Percentiles rank a stretch among this genome's conserved stretches.
Conservation (phyloP, 2,888 invertebrate genomes). For the Herminia tarsipennalis region DNA sequence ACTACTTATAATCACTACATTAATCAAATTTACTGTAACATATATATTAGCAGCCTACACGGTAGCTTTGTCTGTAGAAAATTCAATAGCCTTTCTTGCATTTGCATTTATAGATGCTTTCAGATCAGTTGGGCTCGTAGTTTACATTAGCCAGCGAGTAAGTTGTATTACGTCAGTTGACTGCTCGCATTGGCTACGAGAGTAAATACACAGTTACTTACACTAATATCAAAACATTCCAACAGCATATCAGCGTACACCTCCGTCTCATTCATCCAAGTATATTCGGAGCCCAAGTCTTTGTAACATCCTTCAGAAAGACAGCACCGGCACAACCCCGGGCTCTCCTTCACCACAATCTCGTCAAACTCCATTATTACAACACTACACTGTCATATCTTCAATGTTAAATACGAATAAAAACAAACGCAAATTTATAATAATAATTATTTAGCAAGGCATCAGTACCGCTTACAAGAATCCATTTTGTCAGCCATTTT, state of each 20-base stretch:
- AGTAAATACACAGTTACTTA: slow-evolving; percentile 52
- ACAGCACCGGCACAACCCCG: slow-evolving; percentile 80
- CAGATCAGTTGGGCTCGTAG: no score
- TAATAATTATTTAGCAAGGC: slow-evolving; percentile 5
- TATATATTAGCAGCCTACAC: no score
- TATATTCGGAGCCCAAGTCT: slow-evolving; percentile 72
- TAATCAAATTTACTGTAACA: no score
- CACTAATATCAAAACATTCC: slow-evolving; percentile 80
- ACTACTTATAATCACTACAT: no score
- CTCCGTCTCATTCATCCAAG: slow-evolving; percentile 79
- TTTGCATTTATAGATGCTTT: no score
- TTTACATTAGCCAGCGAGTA: no score
- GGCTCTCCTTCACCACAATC: slow-evolving; percentile 76
- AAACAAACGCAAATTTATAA: no score
- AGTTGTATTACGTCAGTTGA: no score
- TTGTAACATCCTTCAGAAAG: slow-evolving; percentile 81
- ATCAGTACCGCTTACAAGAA: slow-evolving; percentile 13
- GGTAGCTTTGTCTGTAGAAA: no score
- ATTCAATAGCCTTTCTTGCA: no score
- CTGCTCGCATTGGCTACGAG: no score
- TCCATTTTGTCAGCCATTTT: slow-evolving; percentile 33
- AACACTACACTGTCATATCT: slow-evolving; percentile 39
- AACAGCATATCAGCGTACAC: slow-evolving; percentile 80
- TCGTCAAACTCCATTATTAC: slow-evolving; percentile 74
- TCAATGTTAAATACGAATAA: no score